Evolutionary conservation across 2,888 invertebrate species (phyloP).

Genomic region (Ernsta delagoae): DNA sequence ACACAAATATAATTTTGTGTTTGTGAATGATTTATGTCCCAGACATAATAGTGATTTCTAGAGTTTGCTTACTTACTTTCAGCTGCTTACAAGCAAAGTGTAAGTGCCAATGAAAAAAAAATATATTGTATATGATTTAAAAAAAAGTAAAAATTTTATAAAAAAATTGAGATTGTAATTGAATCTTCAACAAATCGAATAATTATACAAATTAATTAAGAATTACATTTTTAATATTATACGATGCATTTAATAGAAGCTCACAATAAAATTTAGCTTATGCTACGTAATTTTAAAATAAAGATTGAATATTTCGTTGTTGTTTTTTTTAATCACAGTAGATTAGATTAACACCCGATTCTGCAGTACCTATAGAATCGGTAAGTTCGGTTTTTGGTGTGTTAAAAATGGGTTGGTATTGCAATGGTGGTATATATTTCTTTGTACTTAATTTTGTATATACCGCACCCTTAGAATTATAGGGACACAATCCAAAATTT

Average conservation of each 20-base stretch:
- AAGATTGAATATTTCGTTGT: conserved; percentile 24
- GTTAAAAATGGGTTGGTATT: too few species aligned
- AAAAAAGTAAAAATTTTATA: too few species aligned
- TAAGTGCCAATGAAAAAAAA: not conserved
- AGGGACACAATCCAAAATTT: too few species aligned
- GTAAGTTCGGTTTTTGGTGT: conserved; percentile 4
- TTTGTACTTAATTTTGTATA: too few species aligned
- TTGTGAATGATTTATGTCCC: too few species aligned
- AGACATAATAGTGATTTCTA: not conserved
- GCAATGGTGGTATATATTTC: too few species aligned
- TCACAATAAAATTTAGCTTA: conserved; percentile 22
- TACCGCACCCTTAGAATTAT: too few species aligned
- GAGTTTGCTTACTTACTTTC: not conserved
- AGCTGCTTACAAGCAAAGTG: not conserved
- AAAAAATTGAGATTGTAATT: not conserved
- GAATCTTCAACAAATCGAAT: conserved; percentile 1
- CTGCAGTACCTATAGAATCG: not conserved
- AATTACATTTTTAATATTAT: conserved; percentile 6
- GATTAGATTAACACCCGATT: conserved; percentile 19
- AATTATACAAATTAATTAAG: not conserved
- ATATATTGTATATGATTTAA: not conserved
- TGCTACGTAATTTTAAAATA: conserved; percentile 33
- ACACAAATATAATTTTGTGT: too few species aligned
- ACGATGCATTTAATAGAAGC: not conserved
- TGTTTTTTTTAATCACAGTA: conserved; percentile 34